These are phyloP conservation scores for Cynocephalus volans DNA, from an alignment of 2,113 vertebrate genomes.

Conservation along the genomic window DNA sequence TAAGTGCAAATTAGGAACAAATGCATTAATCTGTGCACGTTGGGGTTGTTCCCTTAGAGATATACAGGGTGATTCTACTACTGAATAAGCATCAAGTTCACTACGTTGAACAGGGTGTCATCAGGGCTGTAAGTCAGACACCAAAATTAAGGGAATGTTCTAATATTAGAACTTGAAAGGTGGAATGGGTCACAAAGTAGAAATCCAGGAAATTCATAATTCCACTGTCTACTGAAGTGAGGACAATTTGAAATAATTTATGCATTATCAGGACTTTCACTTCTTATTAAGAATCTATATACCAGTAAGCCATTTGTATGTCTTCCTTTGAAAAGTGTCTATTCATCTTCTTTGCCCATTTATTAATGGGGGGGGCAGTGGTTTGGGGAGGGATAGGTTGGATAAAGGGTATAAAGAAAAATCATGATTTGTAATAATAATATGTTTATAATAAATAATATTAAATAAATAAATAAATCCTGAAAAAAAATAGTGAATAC, in stretches of 20 bases:
- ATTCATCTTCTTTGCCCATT: no score
- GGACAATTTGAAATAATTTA: background rate
- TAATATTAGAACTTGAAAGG: background rate
- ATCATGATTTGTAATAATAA: no score
- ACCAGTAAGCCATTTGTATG: no score
- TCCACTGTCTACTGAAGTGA: background rate
- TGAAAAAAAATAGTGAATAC: no score
- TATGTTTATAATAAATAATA: no score
- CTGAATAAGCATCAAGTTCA: background rate
- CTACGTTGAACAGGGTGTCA: background rate
- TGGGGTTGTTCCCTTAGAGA: background rate
- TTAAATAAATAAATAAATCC: no score
- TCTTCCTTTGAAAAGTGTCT: no score
- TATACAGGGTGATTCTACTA: background rate
- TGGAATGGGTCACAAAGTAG: background rate
- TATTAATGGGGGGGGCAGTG: no score
- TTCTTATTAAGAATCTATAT: background rate
- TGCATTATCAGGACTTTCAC: conserved; percentile 4
- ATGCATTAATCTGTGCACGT: background rate
- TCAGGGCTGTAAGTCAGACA: background rate
- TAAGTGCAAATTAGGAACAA: background rate
- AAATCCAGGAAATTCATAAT: conserved; percentile 13
- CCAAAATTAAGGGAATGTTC: background rate
- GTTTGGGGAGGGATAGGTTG: no score
- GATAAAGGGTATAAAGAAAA: no score